Evolutionary conservation across 1,140 invertebrate species (phyloP), one percentile per base, ranked within the genome.

Genomic region (Choristoneura fumiferana): DNA sequence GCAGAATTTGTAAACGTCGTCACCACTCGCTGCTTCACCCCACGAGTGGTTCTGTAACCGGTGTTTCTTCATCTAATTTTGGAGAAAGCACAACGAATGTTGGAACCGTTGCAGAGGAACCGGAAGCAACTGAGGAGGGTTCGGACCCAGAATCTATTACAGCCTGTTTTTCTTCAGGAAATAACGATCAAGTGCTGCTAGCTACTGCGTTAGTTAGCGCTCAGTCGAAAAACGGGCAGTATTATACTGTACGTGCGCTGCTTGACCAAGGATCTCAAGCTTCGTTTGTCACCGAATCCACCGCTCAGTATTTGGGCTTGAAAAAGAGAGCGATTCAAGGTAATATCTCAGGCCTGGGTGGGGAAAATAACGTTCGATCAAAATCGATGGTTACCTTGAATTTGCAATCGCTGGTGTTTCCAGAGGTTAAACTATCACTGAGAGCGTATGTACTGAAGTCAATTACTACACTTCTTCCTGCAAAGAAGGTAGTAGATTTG

Each of bases 1-100:
- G 56, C 22, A 10, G 33, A 10, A 45, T 58, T 8, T 58, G 56
- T 43, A 58, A 58, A 36, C 22, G 34, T 13, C 29, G 43, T 8
- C 56, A 58, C 14, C 40, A 45, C 15, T 45, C 40, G 10, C 18
- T 45, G 13, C 40, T 45, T 45, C 40, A 43, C 14, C 40, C 40
- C 5, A 43, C 8, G 40, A 14, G 4, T 17, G 40, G 13, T 43
- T 12, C 40, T 14, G 40, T 2, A 14, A 14, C 13, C 40, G 8
- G 13, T 43, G 40, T 3, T 43, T 17, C 40, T 17, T 18, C 13
- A 15, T 8, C 8, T 8, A 15, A 43, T n/a, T n/a, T 43, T 14
- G 4, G 3, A 14, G 17, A 14, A 43, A 43, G 40, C 14, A 43
- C 17, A 43, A 17, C 40, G 1, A 37, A 37, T 37, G 36, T 37